Conservation (phyloP, 2,113 vertebrate genomes). For the Oxyura jamaicensis region DNA sequence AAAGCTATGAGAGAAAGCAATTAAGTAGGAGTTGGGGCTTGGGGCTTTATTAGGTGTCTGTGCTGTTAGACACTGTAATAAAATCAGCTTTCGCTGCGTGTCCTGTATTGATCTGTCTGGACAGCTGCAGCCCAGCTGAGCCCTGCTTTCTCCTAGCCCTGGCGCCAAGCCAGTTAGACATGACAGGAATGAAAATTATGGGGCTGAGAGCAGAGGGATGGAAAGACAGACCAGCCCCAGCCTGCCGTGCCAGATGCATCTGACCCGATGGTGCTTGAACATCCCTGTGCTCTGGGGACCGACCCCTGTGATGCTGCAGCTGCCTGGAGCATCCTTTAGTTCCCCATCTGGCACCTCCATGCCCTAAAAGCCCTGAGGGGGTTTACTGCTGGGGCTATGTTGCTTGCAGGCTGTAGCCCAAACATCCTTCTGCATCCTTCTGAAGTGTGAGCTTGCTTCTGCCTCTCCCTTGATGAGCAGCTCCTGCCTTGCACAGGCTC, state of each 20-base stretch:
- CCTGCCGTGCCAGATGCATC: rapidly evolving
- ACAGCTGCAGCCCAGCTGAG: conserved; percentile 61
- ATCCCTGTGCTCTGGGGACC: rapidly evolving
- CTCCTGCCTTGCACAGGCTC: neutral
- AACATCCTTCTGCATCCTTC: neutral
- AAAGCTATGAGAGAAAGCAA: neutral
- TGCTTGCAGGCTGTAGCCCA: neutral
- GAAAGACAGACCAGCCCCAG: neutral
- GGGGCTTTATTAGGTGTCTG: neutral
- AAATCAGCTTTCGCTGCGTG: neutral
- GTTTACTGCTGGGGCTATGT: neutral
- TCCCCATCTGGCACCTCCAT: rapidly evolving
- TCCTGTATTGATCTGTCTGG: conserved; percentile 43
- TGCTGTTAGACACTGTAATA: neutral
- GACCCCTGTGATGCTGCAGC: rapidly evolving
- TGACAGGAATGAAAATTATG: conserved; percentile 52
- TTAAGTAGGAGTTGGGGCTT: neutral
- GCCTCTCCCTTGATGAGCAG: neutral
- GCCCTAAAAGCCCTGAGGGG: neutral
- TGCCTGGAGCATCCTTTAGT: neutral
- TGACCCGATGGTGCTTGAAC: rapidly evolving
- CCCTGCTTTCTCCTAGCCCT: conserved; percentile 14
- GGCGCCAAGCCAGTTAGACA: conserved; percentile 21
- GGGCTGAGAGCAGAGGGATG: neutral
- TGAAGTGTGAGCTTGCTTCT: neutral